A percentile compares a stretch with the other conserved stretches of the same genome.
Evolutionary conservation across 2,113 vertebrate genomes (phyloP).

Genomic region (Ammospiza nelsoni): DNA sequence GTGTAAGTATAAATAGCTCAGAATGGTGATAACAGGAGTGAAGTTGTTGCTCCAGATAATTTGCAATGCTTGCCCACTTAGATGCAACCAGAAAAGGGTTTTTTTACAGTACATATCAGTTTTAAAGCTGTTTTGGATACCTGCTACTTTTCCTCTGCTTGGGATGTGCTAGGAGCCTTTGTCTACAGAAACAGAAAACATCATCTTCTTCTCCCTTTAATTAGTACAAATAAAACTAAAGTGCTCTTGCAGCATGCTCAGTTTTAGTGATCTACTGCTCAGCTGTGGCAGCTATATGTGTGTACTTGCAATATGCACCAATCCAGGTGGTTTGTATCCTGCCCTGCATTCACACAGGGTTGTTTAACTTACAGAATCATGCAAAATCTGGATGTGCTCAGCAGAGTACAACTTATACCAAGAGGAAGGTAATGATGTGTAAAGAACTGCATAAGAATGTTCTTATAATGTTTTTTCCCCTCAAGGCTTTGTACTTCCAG

Average conservation of each 20-base stretch:
- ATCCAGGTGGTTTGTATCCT: background rate
- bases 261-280: background rate
- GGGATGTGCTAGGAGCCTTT: background rate
- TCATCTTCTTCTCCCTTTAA: background rate
- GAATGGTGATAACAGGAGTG: conserved; percentile 21
- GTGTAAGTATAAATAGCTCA: background rate
- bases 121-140: background rate
- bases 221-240: background rate
- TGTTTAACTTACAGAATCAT: background rate
- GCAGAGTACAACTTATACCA: background rate
- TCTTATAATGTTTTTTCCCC: background rate
- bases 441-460: background rate
- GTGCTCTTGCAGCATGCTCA: background rate
- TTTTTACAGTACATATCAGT: background rate
- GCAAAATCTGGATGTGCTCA: background rate
- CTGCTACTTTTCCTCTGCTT: background rate
- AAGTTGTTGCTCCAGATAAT: conserved; percentile 43
- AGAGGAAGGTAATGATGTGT: background rate
- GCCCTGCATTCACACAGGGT: background rate
- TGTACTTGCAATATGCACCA: no score
- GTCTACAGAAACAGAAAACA: background rate
- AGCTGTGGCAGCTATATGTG: background rate
- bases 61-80: conserved; percentile 22
- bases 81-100: conserved; percentile 16
- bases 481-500: background rate